Base-by-base conservation (phyloP, 2,888 invertebrate genomes). In the Diplolepis rosae region DNA sequence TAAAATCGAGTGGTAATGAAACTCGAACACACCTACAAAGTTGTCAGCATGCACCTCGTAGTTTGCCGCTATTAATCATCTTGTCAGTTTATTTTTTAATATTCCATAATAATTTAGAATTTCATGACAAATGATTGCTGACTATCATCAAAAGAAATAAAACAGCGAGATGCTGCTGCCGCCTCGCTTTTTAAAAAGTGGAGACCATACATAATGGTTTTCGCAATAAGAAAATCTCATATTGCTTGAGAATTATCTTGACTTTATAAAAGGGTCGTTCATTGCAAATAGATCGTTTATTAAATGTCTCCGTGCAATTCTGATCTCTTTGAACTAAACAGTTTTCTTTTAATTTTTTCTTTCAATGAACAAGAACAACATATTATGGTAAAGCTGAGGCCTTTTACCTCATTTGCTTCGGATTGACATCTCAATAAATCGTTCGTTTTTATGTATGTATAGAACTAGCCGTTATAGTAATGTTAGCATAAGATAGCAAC, bases 401-500 rank as follows among this genome's bases (percentile, higher is more conserved):
- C 69, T 67, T 74, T 76, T 54, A 71, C 70, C 73, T 74, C 65
- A 66, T 70, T 51, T 45, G 52, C 68, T 51, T 45, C 65, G 6
- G 30, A 69, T 74, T 74, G 77, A 77, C 75, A 72, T 77, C 77
- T 78, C 73, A 77, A 78, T 77, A 77, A 78, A 78, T 73, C 65
- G 51, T 61, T 56, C 50, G 69, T 61, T 24, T 61, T 39, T 39
- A 61, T 61, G 61, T n/a, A 61, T 39, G 61, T 61, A 24, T 39
- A 61, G 61, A 24, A 39, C 22, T 61, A 6, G 24, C 39, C 39
- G 22, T 61, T 61, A 61, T 61, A 35, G 24, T 24, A 6, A 39
- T 39, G 39, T 39, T 39, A 61, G 56, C 56, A 61, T 35, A 13
- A 24, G n/a, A 61, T 22, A 61, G 24, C 24, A 35, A 39, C 24